Evolutionary conservation across 1,140 invertebrate species (phyloP), one percentile per base, ranked within the genome.

Genomic region (Lordiphosa mommai): DNA sequence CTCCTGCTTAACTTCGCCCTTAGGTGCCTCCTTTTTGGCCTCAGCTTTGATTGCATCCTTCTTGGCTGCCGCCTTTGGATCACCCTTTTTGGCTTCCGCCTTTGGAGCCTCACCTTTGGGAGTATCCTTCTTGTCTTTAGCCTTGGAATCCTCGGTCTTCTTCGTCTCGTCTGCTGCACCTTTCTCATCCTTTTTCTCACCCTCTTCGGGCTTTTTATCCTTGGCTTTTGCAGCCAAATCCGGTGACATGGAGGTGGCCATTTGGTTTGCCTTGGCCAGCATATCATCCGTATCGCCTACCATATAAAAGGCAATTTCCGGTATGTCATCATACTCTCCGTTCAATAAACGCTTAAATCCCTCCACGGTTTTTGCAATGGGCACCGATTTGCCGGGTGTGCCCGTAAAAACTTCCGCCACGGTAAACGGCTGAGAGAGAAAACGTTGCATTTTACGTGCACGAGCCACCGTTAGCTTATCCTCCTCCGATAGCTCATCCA

Each of bases 271-370:
- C 89, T 96, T 96, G 33, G 91, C 91, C 40, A 93, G 87, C 0
- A 95, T 95, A 73, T 96, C 95, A 65, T 95, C 94, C 55, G 95
- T 93, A 46, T 92, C 92, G 9, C 95, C 95, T 12, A 96, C 94
- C 95, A 96, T 96, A 90, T 96, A 96, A 89, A 96, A 96, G 2
- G 95, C 95, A 3, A 94, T 93, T 82, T 96, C 95, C 2, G 95
- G 95, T 47, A 96, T 90, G 72, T 96, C 93, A 88, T 96, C 95
- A 44, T 94, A 89, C 69, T 96, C 94, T 38, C 95, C 95, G 38
- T 77, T 90, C 2, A 95, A 87, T 44, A 92, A 89, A 66, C 90
- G 73, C 57, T 90, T 89, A 41, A 90, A 90, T 1, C 86, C 88
- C 0, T 86, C 72, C 52, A 93, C 92, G 8, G 92, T 93, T 64